Evolutionary conservation across 2,888 invertebrate genomes (phyloP).

Genomic region (Leptarthrus brevirostris): DNA sequence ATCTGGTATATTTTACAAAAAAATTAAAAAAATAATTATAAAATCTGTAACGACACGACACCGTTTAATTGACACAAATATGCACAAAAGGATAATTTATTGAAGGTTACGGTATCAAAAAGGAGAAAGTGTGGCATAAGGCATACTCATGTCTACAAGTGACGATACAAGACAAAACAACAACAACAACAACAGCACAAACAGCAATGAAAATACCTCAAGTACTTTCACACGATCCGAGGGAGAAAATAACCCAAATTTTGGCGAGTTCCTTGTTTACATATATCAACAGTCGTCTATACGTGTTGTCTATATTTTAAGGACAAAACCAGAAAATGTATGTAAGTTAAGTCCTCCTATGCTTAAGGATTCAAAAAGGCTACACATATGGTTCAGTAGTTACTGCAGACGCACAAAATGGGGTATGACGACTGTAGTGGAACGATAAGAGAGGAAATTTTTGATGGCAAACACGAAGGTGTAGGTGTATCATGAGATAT

Average conservation of each 20-base stretch:
- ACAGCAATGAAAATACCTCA: conserved; percentile 45
- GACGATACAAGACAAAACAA: conserved; percentile 1
- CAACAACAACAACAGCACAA: conserved; percentile 6
- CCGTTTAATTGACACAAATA: conserved; percentile 10
- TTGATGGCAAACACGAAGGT: too few species aligned
- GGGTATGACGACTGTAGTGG: background rate
- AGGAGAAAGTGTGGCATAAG: conserved; percentile 13
- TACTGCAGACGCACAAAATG: conserved; percentile 14
- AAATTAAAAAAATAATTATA: too few species aligned
- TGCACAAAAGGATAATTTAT: conserved; percentile 13
- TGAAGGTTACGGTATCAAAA: conserved; percentile 6
- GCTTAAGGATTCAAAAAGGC: conserved; percentile 7
- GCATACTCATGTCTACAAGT: background rate
- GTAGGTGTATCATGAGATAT: background rate
- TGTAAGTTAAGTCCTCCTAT: background rate
- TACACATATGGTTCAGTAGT: conserved; percentile 41
- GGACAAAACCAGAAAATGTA: background rate
- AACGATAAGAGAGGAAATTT: background rate
- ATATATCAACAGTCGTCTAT: conserved; percentile 37
- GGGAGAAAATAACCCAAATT: conserved; percentile 44
- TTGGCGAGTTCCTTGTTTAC: conserved; percentile 28
- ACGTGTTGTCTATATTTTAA: conserved; percentile 36
- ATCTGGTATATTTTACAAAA: too few species aligned
- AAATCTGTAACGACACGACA: too few species aligned
- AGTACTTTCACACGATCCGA: conserved; percentile 37